phyloP scores from a whole-genome alignment of 2,797 vertebrate genomes.

The Sarcophilus harrisii region DNA sequence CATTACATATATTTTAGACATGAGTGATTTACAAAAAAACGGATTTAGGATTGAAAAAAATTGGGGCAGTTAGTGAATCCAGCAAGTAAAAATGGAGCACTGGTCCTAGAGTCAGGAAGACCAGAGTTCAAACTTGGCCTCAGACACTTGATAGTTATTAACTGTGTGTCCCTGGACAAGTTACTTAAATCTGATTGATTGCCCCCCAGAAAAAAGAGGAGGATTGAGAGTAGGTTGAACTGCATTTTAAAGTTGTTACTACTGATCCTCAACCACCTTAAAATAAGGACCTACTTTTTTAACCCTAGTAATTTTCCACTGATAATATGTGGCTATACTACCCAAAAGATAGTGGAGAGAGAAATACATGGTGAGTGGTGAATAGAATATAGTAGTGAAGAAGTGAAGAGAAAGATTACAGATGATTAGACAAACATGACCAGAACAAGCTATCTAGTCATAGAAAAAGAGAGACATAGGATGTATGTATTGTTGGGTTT shows the following conservation, averaged over 20 bases:
- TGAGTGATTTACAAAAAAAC: neutral
- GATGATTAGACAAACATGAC: neutral
- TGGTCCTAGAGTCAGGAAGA: no score
- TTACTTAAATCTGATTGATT: no score
- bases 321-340: neutral
- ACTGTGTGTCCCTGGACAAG: no score
- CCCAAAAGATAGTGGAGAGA: neutral
- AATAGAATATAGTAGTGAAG: neutral
- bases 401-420: neutral
- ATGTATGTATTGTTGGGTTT: neutral
- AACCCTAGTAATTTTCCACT: neutral
- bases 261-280: neutral
- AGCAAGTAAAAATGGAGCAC: no score
- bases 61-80: no score
- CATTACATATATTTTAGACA: neutral
- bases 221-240: neutral
- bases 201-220: no score
- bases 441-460: neutral
- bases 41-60: neutral
- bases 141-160: no score
- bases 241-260: neutral
- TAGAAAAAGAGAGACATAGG: neutral
- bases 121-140: no score
- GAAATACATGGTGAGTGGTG: neutral
- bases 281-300: neutral